Base-by-base conservation (phyloP, 1,140 invertebrate genomes). In the Lepidurus packardi region DNA sequence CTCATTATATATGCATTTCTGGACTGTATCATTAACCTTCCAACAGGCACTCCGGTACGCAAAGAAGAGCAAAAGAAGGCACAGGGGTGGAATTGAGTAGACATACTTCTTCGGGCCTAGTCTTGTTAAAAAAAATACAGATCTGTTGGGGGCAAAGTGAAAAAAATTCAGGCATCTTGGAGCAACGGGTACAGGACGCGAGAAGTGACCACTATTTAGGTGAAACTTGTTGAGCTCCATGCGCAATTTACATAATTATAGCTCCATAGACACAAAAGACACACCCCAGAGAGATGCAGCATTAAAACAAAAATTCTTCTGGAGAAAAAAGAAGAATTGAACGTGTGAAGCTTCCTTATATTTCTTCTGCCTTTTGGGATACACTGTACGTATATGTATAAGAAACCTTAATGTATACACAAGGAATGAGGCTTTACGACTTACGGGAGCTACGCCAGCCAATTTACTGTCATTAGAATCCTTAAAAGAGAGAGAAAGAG, bases 391-490 rank as follows among this genome's bases (percentile, higher is more conserved):
- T 34, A 34, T 34, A 4, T 65, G 53, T 5, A 65, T 21, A 65
- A 65, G 53, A 65, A 9, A n/a, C 53, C 53, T 34, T 65, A 65
- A 65, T 65, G 53, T 21, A 21, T 65, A 65, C n/a, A 21, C 53
- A 65, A 65, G 53, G 53, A 65, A 65, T 13, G 53, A 21, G 53
- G 53, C 53, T 65, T 65, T 65, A 65, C 53, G 53, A 65, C 53
- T 65, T 65, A 13, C 53, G 21, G 53, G 53, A 65, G 53, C 53
- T 65, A 65, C 7, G 53, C 53, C 21, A 65, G 53, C 53, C 53
- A 65, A 65, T 65, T 65, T 65, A 65, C n/a, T 65, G 53, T 65
- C 53, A 65, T 65, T 65, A 65, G 53, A 65, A 65, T 65, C 53
- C 53, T 65, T 65, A 65, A 21, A n/a, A 65, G 16, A 13, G 34